phyloP scores from a whole-genome alignment of 2,888 invertebrate species.

The Lamellibrachia columna region DNA sequence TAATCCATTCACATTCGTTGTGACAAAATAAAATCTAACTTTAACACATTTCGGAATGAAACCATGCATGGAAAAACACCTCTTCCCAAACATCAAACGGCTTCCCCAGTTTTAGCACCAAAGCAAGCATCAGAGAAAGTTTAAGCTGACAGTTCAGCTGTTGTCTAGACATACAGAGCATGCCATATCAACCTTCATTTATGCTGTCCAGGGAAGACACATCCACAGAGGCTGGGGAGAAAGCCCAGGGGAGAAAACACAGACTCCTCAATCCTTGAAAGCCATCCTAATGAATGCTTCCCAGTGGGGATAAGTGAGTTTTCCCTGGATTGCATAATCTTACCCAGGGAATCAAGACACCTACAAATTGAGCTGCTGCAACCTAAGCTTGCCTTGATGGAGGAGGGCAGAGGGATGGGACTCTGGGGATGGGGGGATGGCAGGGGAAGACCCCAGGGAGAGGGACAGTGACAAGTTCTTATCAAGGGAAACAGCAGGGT shows the following conservation, averaged over 20 bases:
- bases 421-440: not conserved
- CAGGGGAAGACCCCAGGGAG: not conserved
- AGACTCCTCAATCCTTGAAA: not conserved
- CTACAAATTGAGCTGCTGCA: not conserved
- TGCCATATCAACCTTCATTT: not conserved
- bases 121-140: not conserved
- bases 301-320: not conserved
- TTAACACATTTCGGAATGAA: not conserved
- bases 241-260: not conserved
- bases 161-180: not conserved
- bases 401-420: not conserved
- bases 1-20: not conserved
- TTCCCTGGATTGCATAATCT: constrained; percentile 6
- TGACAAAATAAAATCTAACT: not conserved
- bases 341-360: not conserved
- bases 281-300: not conserved
- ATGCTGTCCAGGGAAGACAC: not conserved
- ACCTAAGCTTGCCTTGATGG: not conserved
- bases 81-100: not conserved
- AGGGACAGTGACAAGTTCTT: not conserved
- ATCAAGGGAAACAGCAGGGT: not conserved
- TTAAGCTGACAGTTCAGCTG: constrained; percentile 11
- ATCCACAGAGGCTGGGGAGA: not conserved
- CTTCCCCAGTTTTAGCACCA: not conserved
- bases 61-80: not conserved